phyloP scores from a whole-genome alignment of 2,797 vertebrate species.

The Squalus acanthias region DNA sequence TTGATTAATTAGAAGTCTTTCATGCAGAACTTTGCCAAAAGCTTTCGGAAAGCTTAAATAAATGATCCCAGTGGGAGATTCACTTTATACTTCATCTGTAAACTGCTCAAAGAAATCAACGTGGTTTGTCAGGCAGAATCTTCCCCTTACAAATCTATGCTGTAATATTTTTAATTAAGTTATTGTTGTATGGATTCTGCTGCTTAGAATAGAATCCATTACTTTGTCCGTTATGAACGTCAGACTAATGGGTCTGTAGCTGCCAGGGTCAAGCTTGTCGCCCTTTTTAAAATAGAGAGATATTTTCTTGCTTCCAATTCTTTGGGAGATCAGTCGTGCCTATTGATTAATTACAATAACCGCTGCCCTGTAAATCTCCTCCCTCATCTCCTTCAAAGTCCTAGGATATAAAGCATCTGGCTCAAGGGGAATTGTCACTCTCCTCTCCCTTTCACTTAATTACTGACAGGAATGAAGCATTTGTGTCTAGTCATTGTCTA shows the following conservation, averaged over 20 bases:
- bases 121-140: neutral
- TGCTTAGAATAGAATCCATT: neutral
- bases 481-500: neutral
- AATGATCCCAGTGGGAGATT: neutral
- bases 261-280: neutral
- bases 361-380: neutral
- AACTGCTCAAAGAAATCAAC: neutral
- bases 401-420: neutral
- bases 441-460: neutral
- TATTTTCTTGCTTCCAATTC: neutral
- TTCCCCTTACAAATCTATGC: neutral
- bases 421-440: neutral
- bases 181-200: neutral
- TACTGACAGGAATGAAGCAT: neutral
- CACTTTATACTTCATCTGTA: neutral
- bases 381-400: neutral
- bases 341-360: neutral
- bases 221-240: neutral
- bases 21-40: neutral
- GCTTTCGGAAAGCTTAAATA: neutral
- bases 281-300: neutral
- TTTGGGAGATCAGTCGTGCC: neutral
- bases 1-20: constrained; percentile 4
- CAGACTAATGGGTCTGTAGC: neutral
- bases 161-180: neutral